Evolutionary conservation across 2,888 invertebrate species (phyloP).

Genomic region (Kuschelorhynchus macadamiae): DNA sequence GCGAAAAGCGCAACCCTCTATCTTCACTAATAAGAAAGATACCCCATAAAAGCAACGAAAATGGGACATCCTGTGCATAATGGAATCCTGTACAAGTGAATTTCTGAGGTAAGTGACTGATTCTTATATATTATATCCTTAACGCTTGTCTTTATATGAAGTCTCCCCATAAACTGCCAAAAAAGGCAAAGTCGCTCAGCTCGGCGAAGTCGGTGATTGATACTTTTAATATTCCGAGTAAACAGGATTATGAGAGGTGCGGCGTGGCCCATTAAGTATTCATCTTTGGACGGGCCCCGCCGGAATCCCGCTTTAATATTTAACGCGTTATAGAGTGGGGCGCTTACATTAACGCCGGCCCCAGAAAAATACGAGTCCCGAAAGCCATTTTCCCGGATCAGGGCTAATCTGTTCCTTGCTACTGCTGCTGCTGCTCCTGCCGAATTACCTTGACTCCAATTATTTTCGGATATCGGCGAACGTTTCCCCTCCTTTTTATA

Average conservation of each 20-base stretch:
- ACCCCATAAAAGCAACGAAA: too few relatives aligned
- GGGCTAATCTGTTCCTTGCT: constrained; percentile 60
- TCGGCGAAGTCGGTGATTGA: constrained; percentile 54
- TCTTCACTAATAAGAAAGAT: too few relatives aligned
- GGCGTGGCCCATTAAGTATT: constrained; percentile 57
- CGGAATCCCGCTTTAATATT: constrained; percentile 60
- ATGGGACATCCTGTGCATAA: not conserved
- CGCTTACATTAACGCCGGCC: constrained; percentile 57
- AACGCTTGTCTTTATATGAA: too few relatives aligned
- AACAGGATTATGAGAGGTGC: constrained; percentile 60
- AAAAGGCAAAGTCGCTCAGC: not conserved
- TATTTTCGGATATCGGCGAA: constrained; percentile 32
- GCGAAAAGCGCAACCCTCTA: too few relatives aligned
- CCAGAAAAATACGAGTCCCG: constrained; percentile 59
- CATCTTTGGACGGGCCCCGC: constrained; percentile 53
- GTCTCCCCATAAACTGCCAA: not conserved
- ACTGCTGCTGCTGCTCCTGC: too few relatives aligned
- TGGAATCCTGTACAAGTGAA: not conserved
- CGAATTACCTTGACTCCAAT: constrained; percentile 43
- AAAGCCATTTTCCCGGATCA: constrained; percentile 65
- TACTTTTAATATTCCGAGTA: constrained; percentile 59
- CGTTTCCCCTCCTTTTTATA: constrained; percentile 36
- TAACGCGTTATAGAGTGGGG: constrained; percentile 58
- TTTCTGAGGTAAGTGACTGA: too few relatives aligned
- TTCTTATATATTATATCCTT: not conserved